Evolutionary conservation across 2,797 vertebrate genomes (phyloP).

Genomic region (Centropyge bicolor): DNA sequence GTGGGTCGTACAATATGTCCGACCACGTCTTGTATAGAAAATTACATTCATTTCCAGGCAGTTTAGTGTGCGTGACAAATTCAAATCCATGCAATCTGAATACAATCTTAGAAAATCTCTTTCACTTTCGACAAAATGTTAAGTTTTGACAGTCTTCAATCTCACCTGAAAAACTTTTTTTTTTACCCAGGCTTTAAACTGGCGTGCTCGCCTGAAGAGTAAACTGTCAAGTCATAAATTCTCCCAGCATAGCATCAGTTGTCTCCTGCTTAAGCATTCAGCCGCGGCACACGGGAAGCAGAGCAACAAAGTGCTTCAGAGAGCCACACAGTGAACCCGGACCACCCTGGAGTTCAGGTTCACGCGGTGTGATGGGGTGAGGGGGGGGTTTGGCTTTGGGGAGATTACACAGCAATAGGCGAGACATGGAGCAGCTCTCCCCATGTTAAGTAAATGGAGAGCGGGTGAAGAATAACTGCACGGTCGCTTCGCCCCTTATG

Average conservation of each 20-base stretch:
- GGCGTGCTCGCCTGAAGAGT: constrained; percentile 12
- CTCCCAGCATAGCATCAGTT: constrained; percentile 30
- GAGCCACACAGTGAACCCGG: constrained; percentile 51
- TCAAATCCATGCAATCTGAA: constrained; percentile 22
- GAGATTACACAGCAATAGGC: constrained; percentile 63
- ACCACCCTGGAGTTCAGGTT: constrained; percentile 70
- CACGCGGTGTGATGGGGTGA: constrained; percentile 33
- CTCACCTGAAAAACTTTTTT: constrained; percentile 25
- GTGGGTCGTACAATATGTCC: background rate
- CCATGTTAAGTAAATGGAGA: constrained; percentile 81
- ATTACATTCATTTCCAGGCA: background rate
- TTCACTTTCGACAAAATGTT: background rate
- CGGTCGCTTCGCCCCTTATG: constrained; percentile 58
- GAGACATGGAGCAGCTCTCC: constrained; percentile 49
- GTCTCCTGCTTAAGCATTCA: constrained; percentile 68
- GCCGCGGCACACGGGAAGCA: constrained; percentile 31
- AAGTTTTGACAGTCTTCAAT: constrained; percentile 18
- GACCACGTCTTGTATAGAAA: background rate
- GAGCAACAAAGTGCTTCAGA: constrained; percentile 59
- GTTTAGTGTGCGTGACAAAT: constrained; percentile 1
- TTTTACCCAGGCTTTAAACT: background rate
- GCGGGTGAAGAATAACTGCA: constrained; percentile 71
- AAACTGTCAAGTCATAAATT: constrained; percentile 26
- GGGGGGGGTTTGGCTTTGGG: constrained; percentile 45
- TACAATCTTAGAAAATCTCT: constrained; percentile 1